Evolutionary conservation across 1,140 invertebrate species (phyloP), one percentile per base, ranked within the genome.

Genomic region (Cotesia chilonis): DNA sequence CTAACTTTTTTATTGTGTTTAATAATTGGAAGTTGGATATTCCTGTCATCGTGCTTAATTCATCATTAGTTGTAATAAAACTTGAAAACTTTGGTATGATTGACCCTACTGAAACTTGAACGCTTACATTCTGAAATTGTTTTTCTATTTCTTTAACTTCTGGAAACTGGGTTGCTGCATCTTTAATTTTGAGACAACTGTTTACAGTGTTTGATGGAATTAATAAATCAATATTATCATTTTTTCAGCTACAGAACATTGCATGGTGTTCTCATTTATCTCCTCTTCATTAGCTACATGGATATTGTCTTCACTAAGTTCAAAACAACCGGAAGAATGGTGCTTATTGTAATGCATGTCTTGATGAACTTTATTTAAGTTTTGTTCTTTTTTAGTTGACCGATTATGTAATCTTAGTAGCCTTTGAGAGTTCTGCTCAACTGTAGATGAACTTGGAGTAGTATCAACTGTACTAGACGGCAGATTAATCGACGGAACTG

Each of bases 1-100:
- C 65, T 59, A 61, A 17, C 10, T 41, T 20, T 36, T 71, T 67
- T 38, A 72, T 72, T 20, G 37, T 63, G 17, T 73, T 10, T 37
- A 75, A 67, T 36, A 75, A 28, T 68, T 52, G 4, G 28, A 72
- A 70, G 9, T 38, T 41, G 38, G 41, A 6, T 41, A 75, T 69
- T 10, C 74, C 74, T 17, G 74, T 72, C 5, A 51, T 52, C 4
- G 74, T 70, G 38, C 67, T 72, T 54, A 72, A 63, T 9, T 70
- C 4, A 9, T 64, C 7, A 36, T 72, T 67, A 52, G 14, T 69
- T 60, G 60, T 59, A 37, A 75, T 59, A 60, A 69, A 70, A 9
- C 66, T 57, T 38, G 60, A 14, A 64, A 74, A 71, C 28, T 57
- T 37, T 35, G 38, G 37, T 5, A 20, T 52, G n/a, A 63, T 37